Conservation (phyloP, 2,113 vertebrate species). For the Leptodactylus fuscus region DNA sequence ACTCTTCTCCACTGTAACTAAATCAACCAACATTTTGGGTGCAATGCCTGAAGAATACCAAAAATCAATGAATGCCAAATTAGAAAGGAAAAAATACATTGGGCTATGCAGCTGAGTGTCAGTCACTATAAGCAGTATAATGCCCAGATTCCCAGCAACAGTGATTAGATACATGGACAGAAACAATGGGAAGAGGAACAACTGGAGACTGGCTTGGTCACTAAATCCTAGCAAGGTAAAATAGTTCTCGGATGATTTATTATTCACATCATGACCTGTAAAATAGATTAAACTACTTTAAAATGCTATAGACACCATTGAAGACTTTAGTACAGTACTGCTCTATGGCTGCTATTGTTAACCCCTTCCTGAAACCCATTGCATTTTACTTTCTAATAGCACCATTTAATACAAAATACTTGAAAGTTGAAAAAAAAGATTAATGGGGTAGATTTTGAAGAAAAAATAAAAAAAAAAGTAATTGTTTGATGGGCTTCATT, state of each 20-base stretch:
- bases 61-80: constrained; percentile 32
- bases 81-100: constrained; percentile 35
- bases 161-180: constrained; percentile 28
- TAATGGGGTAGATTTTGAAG: too few species aligned
- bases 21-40: constrained; percentile 8
- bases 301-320: background rate
- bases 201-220: background rate
- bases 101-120: constrained; percentile 19
- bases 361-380: too few species aligned
- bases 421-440: too few species aligned
- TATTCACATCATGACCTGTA: background rate
- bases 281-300: background rate
- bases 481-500: too few species aligned
- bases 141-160: constrained; percentile 21
- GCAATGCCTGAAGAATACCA: constrained; percentile 8
- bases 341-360: background rate
- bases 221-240: background rate
- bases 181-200: constrained; percentile 19
- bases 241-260: background rate
- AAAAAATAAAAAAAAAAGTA: too few species aligned
- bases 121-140: background rate
- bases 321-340: background rate
- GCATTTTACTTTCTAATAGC: too few species aligned
- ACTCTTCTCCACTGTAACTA: background rate
- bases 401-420: too few species aligned